Evolutionary conservation across 2,888 invertebrate genomes (phyloP).

Genomic region (Harmothoe impar): DNA sequence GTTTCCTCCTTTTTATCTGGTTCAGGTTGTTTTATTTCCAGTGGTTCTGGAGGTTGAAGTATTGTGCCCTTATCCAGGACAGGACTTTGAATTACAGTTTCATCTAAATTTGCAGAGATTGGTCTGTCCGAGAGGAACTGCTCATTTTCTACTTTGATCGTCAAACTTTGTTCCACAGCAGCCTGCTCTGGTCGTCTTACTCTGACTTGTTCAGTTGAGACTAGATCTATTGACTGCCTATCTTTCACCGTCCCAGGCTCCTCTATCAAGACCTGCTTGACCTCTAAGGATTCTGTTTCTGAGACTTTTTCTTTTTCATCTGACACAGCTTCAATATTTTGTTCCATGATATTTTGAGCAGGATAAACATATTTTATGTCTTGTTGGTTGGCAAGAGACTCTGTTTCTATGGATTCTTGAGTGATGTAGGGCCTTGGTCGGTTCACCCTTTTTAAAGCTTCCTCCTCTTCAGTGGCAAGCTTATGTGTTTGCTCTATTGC

Average conservation of each 20-base stretch:
- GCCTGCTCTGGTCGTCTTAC: background rate
- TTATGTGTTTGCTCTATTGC: background rate
- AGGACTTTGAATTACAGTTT: background rate
- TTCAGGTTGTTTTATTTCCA: background rate
- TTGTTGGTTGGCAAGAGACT: background rate
- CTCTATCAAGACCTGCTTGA: background rate
- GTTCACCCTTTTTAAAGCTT: background rate
- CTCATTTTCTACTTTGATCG: background rate
- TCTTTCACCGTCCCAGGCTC: background rate
- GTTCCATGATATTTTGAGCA: slow-evolving; percentile 2
- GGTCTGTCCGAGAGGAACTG: background rate
- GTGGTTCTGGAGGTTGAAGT: background rate
- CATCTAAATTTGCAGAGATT: background rate
- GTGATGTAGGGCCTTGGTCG: background rate
- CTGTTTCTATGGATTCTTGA: background rate
- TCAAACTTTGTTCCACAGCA: background rate
- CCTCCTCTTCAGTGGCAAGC: background rate
- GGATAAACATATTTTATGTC: background rate
- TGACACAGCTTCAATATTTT: background rate
- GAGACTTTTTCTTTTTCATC: background rate
- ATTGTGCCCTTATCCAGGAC: background rate
- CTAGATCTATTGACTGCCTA: background rate
- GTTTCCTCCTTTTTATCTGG: background rate
- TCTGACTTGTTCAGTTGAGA: background rate
- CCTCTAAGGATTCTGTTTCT: background rate